These are phyloP conservation scores for Penaeus indicus DNA, from an alignment of 1,140 invertebrate species.

Conservation along the genomic window DNA sequence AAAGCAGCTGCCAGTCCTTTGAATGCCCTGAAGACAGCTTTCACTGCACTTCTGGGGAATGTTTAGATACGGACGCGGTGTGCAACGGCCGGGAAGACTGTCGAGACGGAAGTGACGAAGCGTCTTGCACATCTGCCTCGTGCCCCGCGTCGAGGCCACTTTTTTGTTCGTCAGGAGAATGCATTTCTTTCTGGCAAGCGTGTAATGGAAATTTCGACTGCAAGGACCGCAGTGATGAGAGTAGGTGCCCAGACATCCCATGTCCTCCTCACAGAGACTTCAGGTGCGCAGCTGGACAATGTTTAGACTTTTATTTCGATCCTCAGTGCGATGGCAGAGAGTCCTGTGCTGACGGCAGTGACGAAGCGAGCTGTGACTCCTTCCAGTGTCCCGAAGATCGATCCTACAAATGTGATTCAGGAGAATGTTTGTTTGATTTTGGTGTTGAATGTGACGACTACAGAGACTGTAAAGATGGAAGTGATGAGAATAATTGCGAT, in stretches of 20 bases:
- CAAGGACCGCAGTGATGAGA: neutral
- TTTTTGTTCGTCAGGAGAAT: constrained; percentile 7
- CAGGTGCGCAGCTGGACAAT: neutral
- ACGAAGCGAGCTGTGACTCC: neutral
- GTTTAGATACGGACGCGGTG: too few relatives aligned
- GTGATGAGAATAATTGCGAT: constrained; percentile 4
- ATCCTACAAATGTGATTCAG: neutral
- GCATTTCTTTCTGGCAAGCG: neutral
- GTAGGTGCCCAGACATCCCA: neutral
- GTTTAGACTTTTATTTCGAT: neutral
- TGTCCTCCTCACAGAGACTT: neutral
- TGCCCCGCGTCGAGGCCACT: too few relatives aligned
- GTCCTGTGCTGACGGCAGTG: neutral
- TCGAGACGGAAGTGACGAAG: too few relatives aligned
- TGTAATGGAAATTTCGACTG: constrained; percentile 6
- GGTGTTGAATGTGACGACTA: neutral
- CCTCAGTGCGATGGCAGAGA: too few relatives aligned
- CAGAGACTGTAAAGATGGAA: neutral
- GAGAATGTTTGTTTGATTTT: neutral
- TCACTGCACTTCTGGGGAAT: too few relatives aligned
- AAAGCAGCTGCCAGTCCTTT: too few relatives aligned
- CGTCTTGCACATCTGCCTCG: too few relatives aligned
- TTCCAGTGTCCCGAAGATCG: neutral
- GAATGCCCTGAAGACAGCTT: too few relatives aligned
- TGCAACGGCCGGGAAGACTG: too few relatives aligned